phyloP scores from a whole-genome alignment of 1,140 invertebrate species.

The Hermetia illucens region DNA sequence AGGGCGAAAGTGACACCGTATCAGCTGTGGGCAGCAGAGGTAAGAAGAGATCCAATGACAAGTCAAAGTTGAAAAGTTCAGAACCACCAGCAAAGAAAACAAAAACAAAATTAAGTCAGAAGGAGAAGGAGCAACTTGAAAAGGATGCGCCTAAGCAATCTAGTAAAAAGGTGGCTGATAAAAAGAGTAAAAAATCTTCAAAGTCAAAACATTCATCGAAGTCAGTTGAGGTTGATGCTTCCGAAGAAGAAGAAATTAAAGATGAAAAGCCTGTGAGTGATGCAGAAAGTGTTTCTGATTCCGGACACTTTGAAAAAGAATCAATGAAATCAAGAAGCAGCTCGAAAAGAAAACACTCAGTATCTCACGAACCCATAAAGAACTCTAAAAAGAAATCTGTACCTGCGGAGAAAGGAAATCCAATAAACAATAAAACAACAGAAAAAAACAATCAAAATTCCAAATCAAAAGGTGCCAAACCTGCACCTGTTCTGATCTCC shows the following conservation, averaged over 20 bases:
- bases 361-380: neutral
- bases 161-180: neutral
- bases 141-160: conserved; percentile 8
- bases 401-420: conserved; percentile 18
- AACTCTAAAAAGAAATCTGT: conserved; percentile 10
- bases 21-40: conserved; percentile 27
- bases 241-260: conserved; percentile 8
- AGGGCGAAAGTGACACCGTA: conserved; percentile 7
- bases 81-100: conserved; percentile 35
- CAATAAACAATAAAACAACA: conserved; percentile 28
- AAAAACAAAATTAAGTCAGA: conserved; percentile 30
- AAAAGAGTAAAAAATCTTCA: neutral
- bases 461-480: conserved; percentile 17
- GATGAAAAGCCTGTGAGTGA: too few relatives aligned
- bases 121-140: too few relatives aligned
- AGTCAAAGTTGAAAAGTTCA: conserved; percentile 34
- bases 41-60: conserved; percentile 31
- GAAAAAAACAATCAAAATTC: conserved; percentile 24
- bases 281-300: too few relatives aligned
- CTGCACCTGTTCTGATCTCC: conserved; percentile 8
- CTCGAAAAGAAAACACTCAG: conserved; percentile 18
- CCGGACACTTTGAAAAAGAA: conserved; percentile 27
- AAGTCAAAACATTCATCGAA: conserved; percentile 1
- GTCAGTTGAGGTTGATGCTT: neutral
- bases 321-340: conserved; percentile 9